A percentile compares a stretch with the other conserved stretches of the same genome.
Evolutionary conservation across 2,888 invertebrate species (phyloP).

Genomic region (Phyto melanocephala): DNA sequence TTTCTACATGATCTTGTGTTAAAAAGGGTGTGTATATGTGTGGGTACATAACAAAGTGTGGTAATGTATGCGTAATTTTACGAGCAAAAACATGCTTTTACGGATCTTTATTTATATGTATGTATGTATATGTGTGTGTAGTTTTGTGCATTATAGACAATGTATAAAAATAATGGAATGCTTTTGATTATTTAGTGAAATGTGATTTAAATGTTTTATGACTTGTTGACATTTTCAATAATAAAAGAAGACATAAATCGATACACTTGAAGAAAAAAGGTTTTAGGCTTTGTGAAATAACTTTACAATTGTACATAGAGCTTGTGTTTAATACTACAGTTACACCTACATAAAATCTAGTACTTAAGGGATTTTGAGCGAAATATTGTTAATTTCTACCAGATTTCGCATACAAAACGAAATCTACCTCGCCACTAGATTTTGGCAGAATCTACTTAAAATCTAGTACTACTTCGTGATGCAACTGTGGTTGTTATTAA

Average conservation of each 20-base stretch:
- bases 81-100: not conserved
- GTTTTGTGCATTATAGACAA: not conserved
- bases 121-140: not conserved
- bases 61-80: not conserved
- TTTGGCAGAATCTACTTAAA: too few species aligned
- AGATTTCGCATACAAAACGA: too few species aligned
- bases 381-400: too few species aligned
- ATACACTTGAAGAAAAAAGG: not conserved
- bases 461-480: too few species aligned
- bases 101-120: not conserved
- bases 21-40: not conserved
- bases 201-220: conserved; percentile 44
- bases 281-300: too few species aligned
- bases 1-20: conserved; percentile 32
- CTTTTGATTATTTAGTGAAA: conserved; percentile 28
- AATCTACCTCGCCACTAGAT: too few species aligned
- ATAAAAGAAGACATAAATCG: not conserved
- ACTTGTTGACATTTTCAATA: conserved; percentile 40
- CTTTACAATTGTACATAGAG: too few species aligned
- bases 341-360: too few species aligned
- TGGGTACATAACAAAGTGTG: not conserved
- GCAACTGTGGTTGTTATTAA: too few species aligned
- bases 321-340: too few species aligned
- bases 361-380: too few species aligned
- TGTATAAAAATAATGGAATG: not conserved